Base-by-base conservation (phyloP, 2,113 vertebrate species). In the Trochalopteron elliotii region DNA sequence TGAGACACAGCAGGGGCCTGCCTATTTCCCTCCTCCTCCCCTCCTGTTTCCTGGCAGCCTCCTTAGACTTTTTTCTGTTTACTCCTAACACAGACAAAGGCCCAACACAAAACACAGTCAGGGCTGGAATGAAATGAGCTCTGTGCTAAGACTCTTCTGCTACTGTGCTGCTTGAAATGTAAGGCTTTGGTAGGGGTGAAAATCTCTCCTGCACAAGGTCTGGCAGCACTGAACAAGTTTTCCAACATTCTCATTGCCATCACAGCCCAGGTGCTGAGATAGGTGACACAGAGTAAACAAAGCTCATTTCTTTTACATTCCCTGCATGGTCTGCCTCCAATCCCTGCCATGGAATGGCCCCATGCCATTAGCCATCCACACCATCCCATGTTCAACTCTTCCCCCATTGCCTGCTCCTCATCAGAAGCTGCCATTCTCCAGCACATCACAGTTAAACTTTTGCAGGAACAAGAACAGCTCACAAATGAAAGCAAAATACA, bases 321-420 rank as follows among this genome's bases (percentile, higher is more conserved):
- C 39, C 39, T 33, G 21, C 80, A 20, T 0, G 0, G 7, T 28
- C 17, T 27, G 60, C 12, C n/a, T 28, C 59, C 40, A 70, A 4
- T 25, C 2, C 25, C 20, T 0, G 0, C 33, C n/a, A 15, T 15
- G 24, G 30, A 49, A n/a, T 0, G 5, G 30, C 4, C 50, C 33
- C 9, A 1, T 19, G 19, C n/a, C 5, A 0, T 37, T 5, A 35
- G 8, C 30, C 27, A 28, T 30, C 45, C 37, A 12, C 7, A 28
- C 6, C 12, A 40, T 6, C 8, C 9, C 10, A n/a, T 4, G 1
- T 16, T 57, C 60, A 53, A 23, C 21, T 64, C 15, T 6, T 77
- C 10, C 44, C n/a, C 53, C n/a, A 10, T 0, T 25, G 20, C 31
- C 55, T 75, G 50, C 61, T 86, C 59, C 53, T 88, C 64, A 42